Evolutionary conservation across 2,888 invertebrate species (phyloP).

Genomic region (Timema podura): DNA sequence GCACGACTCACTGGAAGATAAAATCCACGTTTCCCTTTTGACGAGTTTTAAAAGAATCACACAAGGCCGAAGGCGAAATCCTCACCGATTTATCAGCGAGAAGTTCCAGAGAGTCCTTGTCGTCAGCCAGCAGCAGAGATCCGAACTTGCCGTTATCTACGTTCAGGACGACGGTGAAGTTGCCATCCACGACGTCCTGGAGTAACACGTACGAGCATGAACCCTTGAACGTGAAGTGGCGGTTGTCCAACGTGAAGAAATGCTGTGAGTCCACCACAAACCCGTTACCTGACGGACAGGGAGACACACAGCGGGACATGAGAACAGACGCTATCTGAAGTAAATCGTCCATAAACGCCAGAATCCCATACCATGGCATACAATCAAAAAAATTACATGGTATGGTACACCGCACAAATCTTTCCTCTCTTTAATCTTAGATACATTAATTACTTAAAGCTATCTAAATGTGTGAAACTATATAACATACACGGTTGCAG

Average conservation of each 20-base stretch:
- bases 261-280: conserved; percentile 75
- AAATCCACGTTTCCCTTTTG: no score
- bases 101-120: conserved; percentile 60
- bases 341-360: no score
- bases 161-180: conserved; percentile 76
- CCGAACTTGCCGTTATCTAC: conserved; percentile 65
- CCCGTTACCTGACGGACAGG: conserved; percentile 54
- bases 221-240: conserved; percentile 74
- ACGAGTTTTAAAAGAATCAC: conserved; percentile 1
- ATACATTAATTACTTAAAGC: no score
- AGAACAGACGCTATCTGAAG: background rate
- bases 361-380: no score
- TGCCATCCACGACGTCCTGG: conserved; percentile 78
- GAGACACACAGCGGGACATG: background rate
- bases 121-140: conserved; percentile 65
- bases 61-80: background rate
- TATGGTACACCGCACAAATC: no score
- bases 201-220: conserved; percentile 79
- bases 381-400: no score
- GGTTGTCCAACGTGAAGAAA: conserved; percentile 84
- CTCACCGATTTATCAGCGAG: conserved; percentile 59
- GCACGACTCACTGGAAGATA: no score
- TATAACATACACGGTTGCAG: no score
- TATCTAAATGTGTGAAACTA: no score
- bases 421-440: no score